phyloP scores from a whole-genome alignment of 2,113 vertebrate species.

The Neogobius melanostomus region DNA sequence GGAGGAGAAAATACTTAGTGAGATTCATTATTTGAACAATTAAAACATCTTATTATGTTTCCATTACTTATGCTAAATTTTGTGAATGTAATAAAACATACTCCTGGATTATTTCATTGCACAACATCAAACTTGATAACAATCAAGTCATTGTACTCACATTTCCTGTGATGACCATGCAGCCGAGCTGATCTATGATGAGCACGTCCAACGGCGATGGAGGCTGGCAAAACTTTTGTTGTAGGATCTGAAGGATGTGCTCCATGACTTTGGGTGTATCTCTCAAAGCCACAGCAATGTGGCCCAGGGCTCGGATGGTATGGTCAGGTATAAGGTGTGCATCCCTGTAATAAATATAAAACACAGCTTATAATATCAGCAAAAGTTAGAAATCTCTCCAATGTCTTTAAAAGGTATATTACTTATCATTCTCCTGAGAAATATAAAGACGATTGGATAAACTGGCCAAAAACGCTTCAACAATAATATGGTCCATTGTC shows the following conservation, averaged over 20 bases:
- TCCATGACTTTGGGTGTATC: conserved; percentile 96
- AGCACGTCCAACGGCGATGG: conserved; percentile 91
- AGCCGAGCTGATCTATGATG: conserved; percentile 94
- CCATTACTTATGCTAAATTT: not conserved
- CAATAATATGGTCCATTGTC: conserved; percentile 89
- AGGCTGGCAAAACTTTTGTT: conserved; percentile 97
- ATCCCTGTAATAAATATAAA: conserved; percentile 79
- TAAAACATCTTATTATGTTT: not conserved
- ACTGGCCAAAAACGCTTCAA: conserved; percentile 94
- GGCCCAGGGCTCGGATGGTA: conserved; percentile 92
- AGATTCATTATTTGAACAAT: not conserved
- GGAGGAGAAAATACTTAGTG: not conserved
- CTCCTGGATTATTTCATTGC: not conserved
- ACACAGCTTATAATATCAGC: conserved; percentile 31
- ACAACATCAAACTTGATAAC: not conserved
- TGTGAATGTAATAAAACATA: not conserved
- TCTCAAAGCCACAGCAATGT: conserved; percentile 92
- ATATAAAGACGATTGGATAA: conserved; percentile 97
- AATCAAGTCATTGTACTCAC: conserved; percentile 71
- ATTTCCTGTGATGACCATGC: conserved; percentile 96
- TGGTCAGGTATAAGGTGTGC: conserved; percentile 96
- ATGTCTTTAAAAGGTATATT: too few relatives aligned
- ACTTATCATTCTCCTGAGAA: conserved; percentile 98
- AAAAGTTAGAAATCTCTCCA: not conserved
- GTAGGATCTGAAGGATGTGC: conserved; percentile 94